Evolutionary conservation across 2,113 vertebrate species (phyloP).

Genomic region (Helogale parvula): DNA sequence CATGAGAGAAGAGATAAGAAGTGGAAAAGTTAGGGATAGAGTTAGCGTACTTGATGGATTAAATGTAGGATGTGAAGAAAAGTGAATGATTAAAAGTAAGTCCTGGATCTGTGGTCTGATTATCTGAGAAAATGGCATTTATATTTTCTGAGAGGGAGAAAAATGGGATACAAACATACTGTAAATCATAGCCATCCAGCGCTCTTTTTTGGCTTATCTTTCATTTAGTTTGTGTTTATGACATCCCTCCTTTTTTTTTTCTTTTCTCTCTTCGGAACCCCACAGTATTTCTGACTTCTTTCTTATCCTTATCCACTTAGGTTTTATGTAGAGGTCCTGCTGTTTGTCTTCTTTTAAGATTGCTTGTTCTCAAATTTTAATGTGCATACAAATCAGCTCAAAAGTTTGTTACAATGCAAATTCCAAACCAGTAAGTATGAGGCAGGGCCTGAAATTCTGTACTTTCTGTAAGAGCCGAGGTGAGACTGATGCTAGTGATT

Average conservation of each 20-base stretch:
- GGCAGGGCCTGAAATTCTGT: neutral
- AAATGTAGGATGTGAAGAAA: neutral
- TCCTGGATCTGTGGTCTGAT: constrained; percentile 35
- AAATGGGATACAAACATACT: neutral
- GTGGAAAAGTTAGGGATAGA: neutral
- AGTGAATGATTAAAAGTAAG: neutral
- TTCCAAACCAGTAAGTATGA: neutral
- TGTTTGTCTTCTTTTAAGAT: neutral
- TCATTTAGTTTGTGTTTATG: neutral
- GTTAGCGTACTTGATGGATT: neutral
- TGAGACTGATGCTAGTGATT: neutral
- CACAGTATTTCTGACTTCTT: neutral
- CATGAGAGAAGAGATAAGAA: neutral
- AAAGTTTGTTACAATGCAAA: neutral
- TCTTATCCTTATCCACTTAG: neutral
- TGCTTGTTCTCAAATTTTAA: neutral
- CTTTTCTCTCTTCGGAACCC: neutral
- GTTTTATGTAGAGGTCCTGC: neutral
- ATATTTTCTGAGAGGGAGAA: neutral
- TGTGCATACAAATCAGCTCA: neutral
- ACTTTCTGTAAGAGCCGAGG: neutral
- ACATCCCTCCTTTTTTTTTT: neutral
- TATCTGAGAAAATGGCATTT: constrained; percentile 37
- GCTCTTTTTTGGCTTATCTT: neutral
- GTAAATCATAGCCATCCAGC: neutral